phyloP scores from a whole-genome alignment of 2,888 invertebrate genomes.

The Troilus luridus region DNA sequence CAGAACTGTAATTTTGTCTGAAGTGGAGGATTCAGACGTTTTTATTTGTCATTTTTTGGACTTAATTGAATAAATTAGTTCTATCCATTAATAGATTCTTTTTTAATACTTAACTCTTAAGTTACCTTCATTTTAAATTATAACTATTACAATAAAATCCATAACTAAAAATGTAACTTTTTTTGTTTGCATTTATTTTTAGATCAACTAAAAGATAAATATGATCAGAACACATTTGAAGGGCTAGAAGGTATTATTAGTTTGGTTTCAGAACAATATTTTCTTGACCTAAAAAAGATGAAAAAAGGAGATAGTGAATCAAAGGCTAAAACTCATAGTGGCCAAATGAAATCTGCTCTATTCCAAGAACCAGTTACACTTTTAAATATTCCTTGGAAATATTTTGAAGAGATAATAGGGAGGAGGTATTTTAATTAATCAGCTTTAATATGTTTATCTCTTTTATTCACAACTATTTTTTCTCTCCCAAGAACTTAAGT shows the following conservation, averaged over 20 bases:
- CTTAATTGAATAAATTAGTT: too few relatives aligned
- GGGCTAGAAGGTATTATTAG: not conserved
- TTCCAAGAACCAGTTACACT: not conserved
- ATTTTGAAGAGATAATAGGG: not conserved
- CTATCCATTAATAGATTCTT: too few relatives aligned
- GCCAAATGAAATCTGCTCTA: not conserved
- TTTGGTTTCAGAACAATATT: not conserved
- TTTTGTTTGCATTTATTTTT: not conserved
- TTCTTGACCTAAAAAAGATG: not conserved
- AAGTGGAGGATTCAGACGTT: too few relatives aligned
- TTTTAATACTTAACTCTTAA: too few relatives aligned
- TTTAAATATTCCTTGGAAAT: constrained; percentile 24
- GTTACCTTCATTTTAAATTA: too few relatives aligned
- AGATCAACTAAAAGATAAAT: not conserved
- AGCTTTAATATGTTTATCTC: not conserved
- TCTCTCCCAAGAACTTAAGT: not conserved
- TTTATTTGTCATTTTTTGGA: too few relatives aligned
- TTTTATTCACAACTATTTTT: not conserved
- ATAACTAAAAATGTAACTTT: too few relatives aligned
- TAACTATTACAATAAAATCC: too few relatives aligned
- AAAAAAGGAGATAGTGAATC: not conserved
- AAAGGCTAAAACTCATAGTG: not conserved
- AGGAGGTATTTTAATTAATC: not conserved
- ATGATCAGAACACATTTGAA: not conserved
- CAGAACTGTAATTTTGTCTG: too few relatives aligned